Base-by-base conservation (phyloP, 64 coral and sea anemone species). In the Exaiptasia diaphana region DNA sequence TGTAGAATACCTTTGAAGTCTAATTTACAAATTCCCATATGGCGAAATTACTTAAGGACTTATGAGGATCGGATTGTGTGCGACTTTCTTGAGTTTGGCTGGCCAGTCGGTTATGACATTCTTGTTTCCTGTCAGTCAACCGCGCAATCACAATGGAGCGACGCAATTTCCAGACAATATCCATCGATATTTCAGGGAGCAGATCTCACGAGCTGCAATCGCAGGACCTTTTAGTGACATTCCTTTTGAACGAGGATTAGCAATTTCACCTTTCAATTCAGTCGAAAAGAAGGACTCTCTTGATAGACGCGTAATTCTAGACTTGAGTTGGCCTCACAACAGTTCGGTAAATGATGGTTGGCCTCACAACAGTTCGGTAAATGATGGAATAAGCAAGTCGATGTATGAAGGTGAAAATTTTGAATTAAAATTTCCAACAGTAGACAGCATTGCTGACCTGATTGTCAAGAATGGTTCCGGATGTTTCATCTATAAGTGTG, bases 261-360 rank as follows among this genome's bases (percentile, higher is more conserved):
- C 34, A 21, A 35, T 60, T 17, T 77, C 52, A 37, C 74, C 74
- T 77, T 38, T 77, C 1, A 77, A 77, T 77, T 53, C 74, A 12
- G 53, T 77, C 41, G 32, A 48, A 59, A 77, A 77, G 49, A 76
- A 76, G 55, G 73, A 76, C 55, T 50, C 49, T 12, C 25, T 32
- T 9, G 73, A 76, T 13, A 28, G 50, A 52, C 73, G 50, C 34
- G 53, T 76, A 53, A 76, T 76, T 34, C 49, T 77, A 57, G 74
- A 79, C 55, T 40, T 79, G 75, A 79, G 75, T 41, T 79, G 54
- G 55, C 55, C 55, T 57, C 58, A 59, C 38, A 63, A 62, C 52
- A 57, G 53, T 39, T 79, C 55, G 43, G 76, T 79, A 39, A 79
- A 79, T 22, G 34, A 54, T 17, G 43, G 75, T 41, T 79, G 54